Evolutionary conservation across 2,797 vertebrate genomes (phyloP).

Genomic region (Anguilla obscura): DNA sequence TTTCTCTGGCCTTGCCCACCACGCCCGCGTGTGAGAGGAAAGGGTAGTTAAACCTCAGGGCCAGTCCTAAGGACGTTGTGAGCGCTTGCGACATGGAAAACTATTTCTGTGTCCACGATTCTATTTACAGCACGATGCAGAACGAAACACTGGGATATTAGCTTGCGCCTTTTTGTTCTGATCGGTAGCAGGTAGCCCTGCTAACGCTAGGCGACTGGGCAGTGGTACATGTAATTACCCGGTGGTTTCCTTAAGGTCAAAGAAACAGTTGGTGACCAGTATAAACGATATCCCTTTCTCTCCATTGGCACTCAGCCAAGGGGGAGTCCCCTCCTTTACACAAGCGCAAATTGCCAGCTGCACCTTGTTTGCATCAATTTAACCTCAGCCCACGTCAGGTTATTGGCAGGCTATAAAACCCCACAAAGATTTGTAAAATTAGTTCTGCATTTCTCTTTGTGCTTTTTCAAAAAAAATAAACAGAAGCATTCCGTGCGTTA

Average conservation of each 20-base stretch:
- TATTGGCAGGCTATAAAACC: conserved; percentile 44
- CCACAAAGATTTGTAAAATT: conserved; percentile 48
- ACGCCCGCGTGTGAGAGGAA: neutral
- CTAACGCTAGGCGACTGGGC: neutral
- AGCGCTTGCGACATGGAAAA: neutral
- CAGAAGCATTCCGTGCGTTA: neutral
- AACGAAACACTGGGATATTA: neutral
- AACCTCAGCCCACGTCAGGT: conserved; percentile 48
- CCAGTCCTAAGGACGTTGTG: neutral
- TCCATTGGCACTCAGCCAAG: conserved; percentile 42
- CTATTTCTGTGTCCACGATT: neutral
- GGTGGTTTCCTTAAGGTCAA: neutral
- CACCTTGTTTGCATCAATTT: conserved; percentile 57
- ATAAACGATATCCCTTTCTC: conserved; percentile 19
- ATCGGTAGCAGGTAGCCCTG: conserved; percentile 1
- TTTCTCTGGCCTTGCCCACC: neutral
- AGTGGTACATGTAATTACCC: conserved; percentile 9
- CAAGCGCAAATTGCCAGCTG: conserved; percentile 45
- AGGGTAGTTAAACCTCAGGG: neutral
- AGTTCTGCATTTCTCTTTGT: conserved; percentile 32
- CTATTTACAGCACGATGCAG: neutral
- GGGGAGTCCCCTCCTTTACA: conserved; percentile 41
- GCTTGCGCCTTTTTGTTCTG: conserved; percentile 9
- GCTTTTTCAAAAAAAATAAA: conserved; percentile 33
- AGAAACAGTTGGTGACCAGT: conserved; percentile 32